phyloP scores from a whole-genome alignment of 1,140 invertebrate species.

The Dreissena rostriformis region DNA sequence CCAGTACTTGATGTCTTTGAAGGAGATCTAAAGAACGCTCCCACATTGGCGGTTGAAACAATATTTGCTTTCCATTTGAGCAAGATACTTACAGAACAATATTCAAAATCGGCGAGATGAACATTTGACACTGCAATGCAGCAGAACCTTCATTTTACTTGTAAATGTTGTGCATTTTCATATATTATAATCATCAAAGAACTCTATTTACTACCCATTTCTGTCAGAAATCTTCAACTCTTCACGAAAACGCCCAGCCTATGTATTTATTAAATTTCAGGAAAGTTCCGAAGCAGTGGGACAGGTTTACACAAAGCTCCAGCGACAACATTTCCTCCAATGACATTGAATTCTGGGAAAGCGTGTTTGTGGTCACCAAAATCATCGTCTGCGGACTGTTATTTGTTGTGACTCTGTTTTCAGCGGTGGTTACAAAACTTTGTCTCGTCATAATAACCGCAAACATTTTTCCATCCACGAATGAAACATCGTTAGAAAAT shows the following conservation, averaged over 20 bases:
- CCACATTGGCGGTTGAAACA: too few relatives aligned
- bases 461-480: slow-evolving; percentile 49
- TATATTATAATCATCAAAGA: background rate
- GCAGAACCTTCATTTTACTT: background rate
- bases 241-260: background rate
- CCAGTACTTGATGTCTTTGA: too few relatives aligned
- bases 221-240: background rate
- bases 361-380: slow-evolving; percentile 51
- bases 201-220: background rate
- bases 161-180: background rate
- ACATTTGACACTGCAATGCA: too few relatives aligned
- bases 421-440: slow-evolving; percentile 56
- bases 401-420: slow-evolving; percentile 55
- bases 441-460: slow-evolving; percentile 60
- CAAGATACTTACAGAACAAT: too few relatives aligned
- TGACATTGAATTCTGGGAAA: slow-evolving; percentile 43
- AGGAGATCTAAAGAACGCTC: too few relatives aligned
- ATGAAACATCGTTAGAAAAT: background rate
- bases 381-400: slow-evolving; percentile 46
- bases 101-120: too few relatives aligned
- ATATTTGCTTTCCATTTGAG: too few relatives aligned
- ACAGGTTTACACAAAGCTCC: slow-evolving; percentile 6
- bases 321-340: slow-evolving; percentile 36
- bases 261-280: slow-evolving; percentile 4
- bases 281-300: slow-evolving; percentile 37